Conservation (phyloP, 2,888 invertebrate genomes). For the Cyclophora albipunctata region DNA sequence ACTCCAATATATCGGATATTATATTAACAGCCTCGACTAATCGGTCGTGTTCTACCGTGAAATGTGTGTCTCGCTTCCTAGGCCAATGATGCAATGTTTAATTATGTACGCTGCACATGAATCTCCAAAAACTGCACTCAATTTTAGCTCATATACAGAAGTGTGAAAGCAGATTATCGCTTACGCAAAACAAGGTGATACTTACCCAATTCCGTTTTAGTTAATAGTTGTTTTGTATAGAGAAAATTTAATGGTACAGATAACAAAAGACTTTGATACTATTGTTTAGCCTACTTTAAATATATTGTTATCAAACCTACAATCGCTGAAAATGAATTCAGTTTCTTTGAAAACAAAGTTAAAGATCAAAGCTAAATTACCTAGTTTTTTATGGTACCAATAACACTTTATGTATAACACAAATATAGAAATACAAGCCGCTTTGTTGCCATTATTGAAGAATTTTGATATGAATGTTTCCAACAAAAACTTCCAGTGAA, state of each 20-base stretch:
- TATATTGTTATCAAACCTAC: too few relatives aligned
- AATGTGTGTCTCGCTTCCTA: slow-evolving; percentile 33
- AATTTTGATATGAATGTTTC: too few relatives aligned
- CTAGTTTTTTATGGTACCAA: too few relatives aligned
- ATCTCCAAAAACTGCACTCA: slow-evolving; percentile 6
- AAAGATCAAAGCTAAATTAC: too few relatives aligned
- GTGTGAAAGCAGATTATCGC: slow-evolving; percentile 20
- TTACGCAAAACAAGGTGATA: slow-evolving; percentile 7
- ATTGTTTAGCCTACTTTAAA: too few relatives aligned
- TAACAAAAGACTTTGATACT: too few relatives aligned
- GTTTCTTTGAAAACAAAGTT: too few relatives aligned
- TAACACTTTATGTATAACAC: too few relatives aligned
- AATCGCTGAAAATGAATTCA: too few relatives aligned
- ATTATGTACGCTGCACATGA: slow-evolving; percentile 8
- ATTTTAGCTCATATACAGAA: slow-evolving; percentile 12
- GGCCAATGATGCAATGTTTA: slow-evolving; percentile 21
- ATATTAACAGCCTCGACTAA: slow-evolving; percentile 45
- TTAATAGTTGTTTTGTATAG: slow-evolving; percentile 12
- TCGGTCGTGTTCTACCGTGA: slow-evolving; percentile 36
- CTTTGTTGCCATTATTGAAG: too few relatives aligned
- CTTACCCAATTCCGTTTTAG: slow-evolving; percentile 16
- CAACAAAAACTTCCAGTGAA: too few relatives aligned
- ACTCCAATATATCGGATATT: slow-evolving; percentile 39
- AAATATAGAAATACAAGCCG: too few relatives aligned
- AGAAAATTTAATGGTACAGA: slow-evolving; percentile 7